Percentiles rank a stretch among this genome's conserved stretches.
Conservation (phyloP, 2,888 invertebrate species). For the Therioaphis trifolii region DNA sequence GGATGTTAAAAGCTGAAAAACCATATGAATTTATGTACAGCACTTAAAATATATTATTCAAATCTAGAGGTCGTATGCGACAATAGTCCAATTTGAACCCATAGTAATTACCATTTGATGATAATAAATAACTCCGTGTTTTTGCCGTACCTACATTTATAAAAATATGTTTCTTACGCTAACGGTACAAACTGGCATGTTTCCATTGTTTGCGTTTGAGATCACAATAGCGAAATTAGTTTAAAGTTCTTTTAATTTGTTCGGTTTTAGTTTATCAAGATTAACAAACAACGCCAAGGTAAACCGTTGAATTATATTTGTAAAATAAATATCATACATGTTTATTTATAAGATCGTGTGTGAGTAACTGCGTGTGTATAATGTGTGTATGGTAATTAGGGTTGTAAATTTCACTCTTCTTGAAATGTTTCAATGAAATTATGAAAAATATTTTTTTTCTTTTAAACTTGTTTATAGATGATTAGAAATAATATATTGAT, state of each 20-base stretch:
- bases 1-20: neutral
- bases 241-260: neutral
- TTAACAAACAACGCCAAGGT: neutral
- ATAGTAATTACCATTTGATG: conserved; percentile 27
- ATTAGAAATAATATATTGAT: too few species aligned
- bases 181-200: neutral
- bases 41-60: neutral
- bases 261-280: neutral
- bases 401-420: too few species aligned
- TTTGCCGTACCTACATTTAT: neutral
- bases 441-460: too few species aligned
- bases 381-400: too few species aligned
- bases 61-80: conserved; percentile 18
- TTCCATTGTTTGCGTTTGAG: neutral
- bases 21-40: too few species aligned
- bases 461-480: too few species aligned
- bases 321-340: neutral
- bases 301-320: neutral
- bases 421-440: too few species aligned
- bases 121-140: conserved; percentile 8
- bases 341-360: too few species aligned
- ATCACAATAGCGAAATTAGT: neutral
- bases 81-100: conserved; percentile 34
- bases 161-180: neutral
- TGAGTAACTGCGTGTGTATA: too few species aligned